Conservation (phyloP, 2,113 vertebrate genomes). For the Brachypodius melanocephalos region DNA sequence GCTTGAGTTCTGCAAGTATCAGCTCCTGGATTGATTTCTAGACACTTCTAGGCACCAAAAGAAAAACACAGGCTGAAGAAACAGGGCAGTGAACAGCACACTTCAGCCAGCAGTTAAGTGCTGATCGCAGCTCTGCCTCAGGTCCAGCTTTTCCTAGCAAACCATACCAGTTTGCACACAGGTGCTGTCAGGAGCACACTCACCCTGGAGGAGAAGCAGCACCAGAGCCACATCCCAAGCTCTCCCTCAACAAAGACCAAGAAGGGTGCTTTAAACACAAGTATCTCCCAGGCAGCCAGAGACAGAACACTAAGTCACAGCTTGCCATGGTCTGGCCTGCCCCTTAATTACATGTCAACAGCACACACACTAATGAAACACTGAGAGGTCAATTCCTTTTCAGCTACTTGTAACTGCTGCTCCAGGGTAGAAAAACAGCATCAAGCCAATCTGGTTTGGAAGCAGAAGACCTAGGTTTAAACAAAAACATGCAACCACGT, state of each 20-base stretch:
- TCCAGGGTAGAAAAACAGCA: neutral
- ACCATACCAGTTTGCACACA: accelerated
- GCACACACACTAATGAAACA: neutral
- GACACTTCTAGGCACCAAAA: neutral
- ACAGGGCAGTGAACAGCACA: neutral
- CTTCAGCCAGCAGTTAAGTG: neutral
- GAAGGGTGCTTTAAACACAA: neutral
- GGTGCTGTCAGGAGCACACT: neutral
- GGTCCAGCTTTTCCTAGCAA: neutral
- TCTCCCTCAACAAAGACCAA: neutral
- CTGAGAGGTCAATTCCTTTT: neutral
- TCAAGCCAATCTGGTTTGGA: neutral
- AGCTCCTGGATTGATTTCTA: neutral
- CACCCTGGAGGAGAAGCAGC: neutral
- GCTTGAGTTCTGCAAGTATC: neutral
- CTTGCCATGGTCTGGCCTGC: neutral
- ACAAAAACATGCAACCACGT: neutral
- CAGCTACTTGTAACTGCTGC: neutral
- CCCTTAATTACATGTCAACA: neutral
- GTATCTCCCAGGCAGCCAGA: neutral
- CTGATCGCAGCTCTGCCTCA: neutral
- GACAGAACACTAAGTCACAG: neutral
- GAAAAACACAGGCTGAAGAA: neutral
- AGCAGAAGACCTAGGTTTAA: neutral
- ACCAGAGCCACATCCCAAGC: accelerated